Base-by-base conservation (phyloP, 2,888 invertebrate species). In the Eupithecia dodoneata region DNA sequence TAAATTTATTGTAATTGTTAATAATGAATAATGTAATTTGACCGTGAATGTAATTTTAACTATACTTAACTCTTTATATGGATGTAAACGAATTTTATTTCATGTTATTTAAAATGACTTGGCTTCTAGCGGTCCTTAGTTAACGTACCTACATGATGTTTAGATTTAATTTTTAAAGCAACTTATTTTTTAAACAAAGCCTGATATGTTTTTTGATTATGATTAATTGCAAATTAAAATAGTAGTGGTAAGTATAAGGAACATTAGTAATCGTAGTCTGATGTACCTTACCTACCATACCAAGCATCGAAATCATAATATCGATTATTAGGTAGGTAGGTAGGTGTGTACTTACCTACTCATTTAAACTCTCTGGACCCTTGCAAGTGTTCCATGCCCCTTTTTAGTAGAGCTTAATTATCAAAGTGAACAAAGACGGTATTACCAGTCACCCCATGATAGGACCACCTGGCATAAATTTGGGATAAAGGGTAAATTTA, bases 391-490 rank as follows among this genome's bases (percentile, higher is more conserved):
- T 45, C 9, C 44, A 45, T 69, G 44, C n/a, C 47, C 70, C 70
- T 49, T 18, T 47, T 45, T 47, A 49, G 30, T 30, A 6, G 4
- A 18, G 13, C 70, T 45, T 18, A 70, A 70, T 47, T 70, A 47
- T 45, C 18, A 70, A n/a, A 30, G 47, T 45, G 70, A 47, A 70
- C 70, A 70, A 70, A 45, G 18, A 70, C 47, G 47, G 47, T 49
- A 70, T 49, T 70, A 70, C 47, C 9, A 66, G n/a, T 30, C 70
- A 69, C 70, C 70, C 70, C 70, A 47, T 18, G 47, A 47, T 30
- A 47, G 12, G 13, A 30, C 47, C 70, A 70, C 70, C 70, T 47
- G 70, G 70, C 70, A 47, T 70, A 70, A 45, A 70, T 70, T 70
- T 70, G 70, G 18, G 47, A 70, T 47, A 6, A 70, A 70, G 70